Conservation (phyloP, 2,113 vertebrate genomes). For the Syrrhaptes paradoxus region DNA sequence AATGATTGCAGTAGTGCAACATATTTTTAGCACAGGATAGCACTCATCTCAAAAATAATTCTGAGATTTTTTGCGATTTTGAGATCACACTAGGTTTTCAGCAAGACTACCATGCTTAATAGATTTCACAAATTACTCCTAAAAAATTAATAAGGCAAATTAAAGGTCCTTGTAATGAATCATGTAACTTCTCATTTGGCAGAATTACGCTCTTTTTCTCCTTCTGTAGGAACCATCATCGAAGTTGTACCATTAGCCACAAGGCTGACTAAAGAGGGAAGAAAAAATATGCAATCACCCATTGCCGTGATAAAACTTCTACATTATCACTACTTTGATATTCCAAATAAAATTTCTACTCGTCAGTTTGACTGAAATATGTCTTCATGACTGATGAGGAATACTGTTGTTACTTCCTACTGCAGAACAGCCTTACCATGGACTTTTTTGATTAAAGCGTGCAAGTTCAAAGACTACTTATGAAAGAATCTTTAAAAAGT, state of each 20-base stretch:
- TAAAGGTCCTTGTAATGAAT: slow-evolving; percentile 48
- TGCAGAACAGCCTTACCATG: neutral
- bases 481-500: neutral
- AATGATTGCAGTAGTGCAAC: slow-evolving; percentile 74
- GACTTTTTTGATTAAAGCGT: neutral
- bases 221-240: neutral
- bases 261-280: neutral
- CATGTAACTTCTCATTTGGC: slow-evolving; percentile 53
- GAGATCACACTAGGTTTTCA: slow-evolving; percentile 55
- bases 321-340: neutral
- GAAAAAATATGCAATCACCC: neutral
- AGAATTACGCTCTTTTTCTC: neutral
- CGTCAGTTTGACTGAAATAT: neutral
- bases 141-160: slow-evolving; percentile 62
- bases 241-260: neutral
- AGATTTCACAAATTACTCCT: slow-evolving; percentile 54
- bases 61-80: slow-evolving; percentile 39
- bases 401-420: neutral
- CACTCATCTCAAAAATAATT: slow-evolving; percentile 79
- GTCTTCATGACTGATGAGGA: neutral
- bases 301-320: neutral
- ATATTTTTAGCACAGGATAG: slow-evolving; percentile 72
- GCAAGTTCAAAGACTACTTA: neutral
- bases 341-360: neutral
- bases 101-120: slow-evolving; percentile 14